These are phyloP conservation scores for Rhizoglyphus robini DNA, from an alignment of 1,140 invertebrate species.

Conservation along the genomic window DNA sequence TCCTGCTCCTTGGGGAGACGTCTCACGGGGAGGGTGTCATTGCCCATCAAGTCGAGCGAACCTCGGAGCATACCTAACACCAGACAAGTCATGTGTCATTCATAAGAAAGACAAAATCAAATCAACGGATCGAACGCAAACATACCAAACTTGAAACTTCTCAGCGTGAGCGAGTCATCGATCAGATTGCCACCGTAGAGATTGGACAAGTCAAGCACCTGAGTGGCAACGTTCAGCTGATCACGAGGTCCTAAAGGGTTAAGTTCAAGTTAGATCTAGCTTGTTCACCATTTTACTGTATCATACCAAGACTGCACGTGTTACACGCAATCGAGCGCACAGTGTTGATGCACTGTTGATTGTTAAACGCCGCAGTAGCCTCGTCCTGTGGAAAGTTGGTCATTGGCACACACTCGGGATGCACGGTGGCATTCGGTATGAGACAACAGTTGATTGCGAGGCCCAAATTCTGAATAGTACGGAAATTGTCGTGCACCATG, in stretches of 20 bases:
- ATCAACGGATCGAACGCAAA: too few species aligned
- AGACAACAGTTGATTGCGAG: constrained; percentile 21
- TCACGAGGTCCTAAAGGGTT: constrained; percentile 24
- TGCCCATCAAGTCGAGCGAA: constrained; percentile 9
- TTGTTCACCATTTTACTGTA: not conserved
- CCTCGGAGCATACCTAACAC: constrained; percentile 3
- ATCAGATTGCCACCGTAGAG: constrained; percentile 34
- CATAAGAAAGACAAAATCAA: too few species aligned
- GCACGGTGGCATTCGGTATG: constrained; percentile 15
- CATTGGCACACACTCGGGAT: constrained; percentile 30
- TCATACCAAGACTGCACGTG: constrained; percentile 19
- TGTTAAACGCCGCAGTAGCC: constrained; percentile 28
- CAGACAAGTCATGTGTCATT: not conserved
- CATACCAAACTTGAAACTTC: constrained; percentile 30
- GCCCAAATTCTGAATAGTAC: constrained; percentile 29
- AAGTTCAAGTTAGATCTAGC: not conserved
- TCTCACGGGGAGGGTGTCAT: constrained; percentile 16
- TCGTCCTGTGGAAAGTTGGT: constrained; percentile 29
- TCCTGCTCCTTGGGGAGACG: constrained; percentile 16
- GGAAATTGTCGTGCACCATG: constrained; percentile 24
- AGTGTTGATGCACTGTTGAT: constrained; percentile 32
- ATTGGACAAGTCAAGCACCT: constrained; percentile 18
- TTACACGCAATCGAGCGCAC: constrained; percentile 28
- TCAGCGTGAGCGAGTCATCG: constrained; percentile 20
- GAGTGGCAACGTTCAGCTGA: constrained; percentile 16